A percentile compares a stretch with the other conserved stretches of the same genome.
These are phyloP conservation scores for Eucera pruinosa DNA, from an alignment of 2,888 invertebrate species.

Conservation along the genomic window DNA sequence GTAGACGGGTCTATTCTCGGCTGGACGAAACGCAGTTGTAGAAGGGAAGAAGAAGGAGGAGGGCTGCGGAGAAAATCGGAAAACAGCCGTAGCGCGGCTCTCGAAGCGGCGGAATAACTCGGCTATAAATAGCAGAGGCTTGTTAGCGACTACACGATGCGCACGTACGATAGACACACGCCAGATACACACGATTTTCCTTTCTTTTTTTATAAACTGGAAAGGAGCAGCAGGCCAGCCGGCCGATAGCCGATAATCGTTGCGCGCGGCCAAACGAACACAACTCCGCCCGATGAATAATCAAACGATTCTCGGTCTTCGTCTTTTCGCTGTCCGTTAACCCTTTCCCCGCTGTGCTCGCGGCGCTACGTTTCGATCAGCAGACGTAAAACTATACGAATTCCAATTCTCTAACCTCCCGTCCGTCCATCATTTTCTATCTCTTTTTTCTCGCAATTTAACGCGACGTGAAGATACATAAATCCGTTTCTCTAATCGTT, in stretches of 20 bases:
- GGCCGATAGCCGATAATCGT: slow-evolving; percentile 49
- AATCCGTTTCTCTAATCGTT: too few relatives aligned
- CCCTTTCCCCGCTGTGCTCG: too few relatives aligned
- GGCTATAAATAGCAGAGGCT: slow-evolving; percentile 54
- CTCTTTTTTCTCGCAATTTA: too few relatives aligned
- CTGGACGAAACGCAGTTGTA: too few relatives aligned
- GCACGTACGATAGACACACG: slow-evolving; percentile 19
- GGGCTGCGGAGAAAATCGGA: slow-evolving; percentile 32
- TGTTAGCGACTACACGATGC: slow-evolving; percentile 52
- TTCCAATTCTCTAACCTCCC: too few relatives aligned
- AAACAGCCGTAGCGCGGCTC: slow-evolving; percentile 31
- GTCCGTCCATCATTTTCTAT: too few relatives aligned
- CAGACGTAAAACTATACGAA: too few relatives aligned
- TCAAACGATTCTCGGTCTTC: slow-evolving; percentile 18
- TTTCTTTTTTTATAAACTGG: slow-evolving; percentile 19
- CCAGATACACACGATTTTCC: slow-evolving; percentile 24
- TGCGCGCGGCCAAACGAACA: slow-evolving; percentile 28
- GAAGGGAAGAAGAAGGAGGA: slow-evolving; percentile 2
- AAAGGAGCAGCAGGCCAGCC: slow-evolving; percentile 16
- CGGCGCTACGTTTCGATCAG: too few relatives aligned
- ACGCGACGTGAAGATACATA: too few relatives aligned
- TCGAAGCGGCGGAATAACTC: slow-evolving; percentile 29
- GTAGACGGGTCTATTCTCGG: too few relatives aligned
- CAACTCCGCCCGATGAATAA: slow-evolving; percentile 33
- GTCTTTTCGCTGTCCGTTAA: slow-evolving; percentile 21